Base-by-base conservation (phyloP, 2,797 vertebrate species). In the Molossus alvarezi region DNA sequence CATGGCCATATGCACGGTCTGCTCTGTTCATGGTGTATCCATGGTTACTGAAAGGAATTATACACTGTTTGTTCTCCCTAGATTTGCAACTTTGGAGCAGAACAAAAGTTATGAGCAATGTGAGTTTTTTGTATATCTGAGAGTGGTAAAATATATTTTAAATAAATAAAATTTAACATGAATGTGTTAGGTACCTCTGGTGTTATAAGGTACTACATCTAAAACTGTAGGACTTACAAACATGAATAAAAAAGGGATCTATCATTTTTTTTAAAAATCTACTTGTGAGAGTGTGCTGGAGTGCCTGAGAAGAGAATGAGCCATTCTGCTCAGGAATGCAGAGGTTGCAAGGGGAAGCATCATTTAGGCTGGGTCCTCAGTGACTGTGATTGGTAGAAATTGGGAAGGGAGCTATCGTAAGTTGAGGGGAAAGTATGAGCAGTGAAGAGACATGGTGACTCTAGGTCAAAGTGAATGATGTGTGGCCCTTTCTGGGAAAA, bases 131-230 rank as follows among this genome's bases (percentile, higher is more conserved):
- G 88, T 27, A 72, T 92, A 71, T 33, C 6, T 51, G 48, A 71
- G 11, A 93, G 64, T 89, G 33, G 20, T 67, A 71, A 48, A 84
- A 85, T 4, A 25, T 12, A 69, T 77, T 75, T 83, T n/a, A 64
- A 81, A 60, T 92, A 72, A 86, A 67, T 67, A 79, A 77, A 82
- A 51, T 71, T 82, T 75, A 51, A n/a, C 48, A 57, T 65, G 37
- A 60, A 45, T 37, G 5, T 41, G 2, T 11, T 55, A 58, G 12
- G 3, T 60, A 79, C 2, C 21, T 69, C 73, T 17, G 45, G 6
- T 79, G 27, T 75, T 65, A 55, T 14, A 71, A 86, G 13, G 7
- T 55, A 87, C 14, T 27, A 1, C 14, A 29, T 6, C 8, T 58
- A 41, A 88, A 85, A 82, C 23, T 94, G 14, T 9, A 92, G 37